Evolutionary conservation across 2,797 vertebrate genomes (phyloP).

Genomic region (Hybognathus amarus): DNA sequence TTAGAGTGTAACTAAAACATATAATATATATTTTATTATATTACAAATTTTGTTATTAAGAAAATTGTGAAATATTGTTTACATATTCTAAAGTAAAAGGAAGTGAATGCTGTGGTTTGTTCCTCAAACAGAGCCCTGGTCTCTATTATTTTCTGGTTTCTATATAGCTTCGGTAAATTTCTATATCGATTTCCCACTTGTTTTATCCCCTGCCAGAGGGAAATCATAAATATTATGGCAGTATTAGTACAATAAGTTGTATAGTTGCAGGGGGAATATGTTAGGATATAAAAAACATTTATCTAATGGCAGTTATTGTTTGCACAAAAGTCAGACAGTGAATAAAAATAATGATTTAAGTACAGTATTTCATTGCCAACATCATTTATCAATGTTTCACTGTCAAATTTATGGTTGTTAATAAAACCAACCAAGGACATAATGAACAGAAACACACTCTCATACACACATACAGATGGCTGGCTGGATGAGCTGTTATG

Average conservation of each 20-base stretch:
- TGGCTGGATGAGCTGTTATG: constrained; percentile 3
- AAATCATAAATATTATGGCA: constrained; percentile 8
- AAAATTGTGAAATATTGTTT: neutral
- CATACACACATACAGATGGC: constrained; percentile 25
- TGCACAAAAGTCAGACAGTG: neutral
- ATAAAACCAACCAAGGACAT: constrained; percentile 4
- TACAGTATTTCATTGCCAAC: neutral
- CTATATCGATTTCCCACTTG: neutral
- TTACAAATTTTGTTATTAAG: neutral
- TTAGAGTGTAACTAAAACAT: no score
- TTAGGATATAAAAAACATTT: constrained; percentile 3
- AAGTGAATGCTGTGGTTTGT: neutral
- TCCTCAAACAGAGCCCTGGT: neutral
- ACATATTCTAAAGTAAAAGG: neutral
- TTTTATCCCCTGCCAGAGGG: neutral
- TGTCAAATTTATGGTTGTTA: constrained; percentile 28
- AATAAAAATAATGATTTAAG: neutral
- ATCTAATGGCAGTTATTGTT: neutral
- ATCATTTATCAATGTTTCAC: constrained; percentile 20
- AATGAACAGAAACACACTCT: neutral
- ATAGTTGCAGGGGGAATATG: neutral
- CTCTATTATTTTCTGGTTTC: neutral
- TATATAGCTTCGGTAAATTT: neutral
- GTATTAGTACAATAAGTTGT: neutral
- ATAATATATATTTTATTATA: neutral